Evolutionary conservation across 2,888 invertebrate species (phyloP), one percentile per base, ranked within the genome.

Genomic region (Melanostoma mellinum): DNA sequence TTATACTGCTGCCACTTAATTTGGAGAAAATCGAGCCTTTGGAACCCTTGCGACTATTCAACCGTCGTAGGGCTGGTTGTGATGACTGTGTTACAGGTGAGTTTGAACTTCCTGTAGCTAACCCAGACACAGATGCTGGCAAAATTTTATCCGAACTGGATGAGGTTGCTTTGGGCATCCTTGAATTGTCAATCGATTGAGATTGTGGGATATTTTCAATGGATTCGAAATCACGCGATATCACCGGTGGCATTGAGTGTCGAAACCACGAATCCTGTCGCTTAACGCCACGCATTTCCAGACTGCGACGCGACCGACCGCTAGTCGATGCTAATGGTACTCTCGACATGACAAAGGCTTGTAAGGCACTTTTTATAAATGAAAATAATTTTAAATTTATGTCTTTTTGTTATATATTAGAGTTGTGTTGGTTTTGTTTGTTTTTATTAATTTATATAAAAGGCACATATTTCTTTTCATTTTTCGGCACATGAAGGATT

Each of bases 251-350:
- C 88, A 89, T 88, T 6, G 90, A 89, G 68, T 90, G 90, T 2
- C 90, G 88, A 69, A 88, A 89, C 90, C 90, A 90, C 0, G 90
- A 89, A 75, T 90, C 88, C 78, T 89, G 89, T 0, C 89, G 88
- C 38, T 87, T 88, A 30, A 87, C 86, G 63, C 86, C 87, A 52
- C 88, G 88, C 42, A 89, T 85, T 71, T 89, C 89, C 53, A 89
- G 85, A 55, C 88, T 88, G 67, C 88, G 88, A 58, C 89, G 89
- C 69, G 87, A 87, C 5, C 67, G 72, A 2, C 6, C 36, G 61
- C 60, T 67, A 9, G 67, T 36, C 67, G 78, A 55, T 36, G 53
- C 53, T 35, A 44, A 48, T 36, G 73, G 42, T 46, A 55, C 32
- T 33, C 65, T 77, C 46, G 68, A 68, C 63, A 58, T 69, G 50